Evolutionary conservation across 2,113 vertebrate genomes (phyloP), one percentile per base, ranked within the genome.

Genomic region (Plecotus auritus): DNA sequence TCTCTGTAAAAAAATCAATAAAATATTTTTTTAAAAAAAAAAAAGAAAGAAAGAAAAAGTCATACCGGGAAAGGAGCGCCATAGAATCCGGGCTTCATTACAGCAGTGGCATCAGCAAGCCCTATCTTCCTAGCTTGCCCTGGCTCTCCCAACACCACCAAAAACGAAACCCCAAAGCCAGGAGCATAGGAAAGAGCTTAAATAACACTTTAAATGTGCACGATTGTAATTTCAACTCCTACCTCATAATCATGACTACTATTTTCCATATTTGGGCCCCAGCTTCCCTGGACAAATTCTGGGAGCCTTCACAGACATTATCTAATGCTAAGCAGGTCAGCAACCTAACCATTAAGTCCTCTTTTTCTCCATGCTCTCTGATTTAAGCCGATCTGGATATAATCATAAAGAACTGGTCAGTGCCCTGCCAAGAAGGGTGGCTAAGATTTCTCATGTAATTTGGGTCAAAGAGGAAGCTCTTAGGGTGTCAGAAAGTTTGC

Each of bases 241-340:
- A 84, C 95, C 93, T 96, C 95, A 69, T 91, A 85, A 94, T 91
- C 94, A 81, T 91, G 93, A 94, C 72, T 96, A 54, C 78, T 95
- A 88, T 70, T 95, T 91, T 78, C 95, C 89, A 82, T 91, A 93
- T 95, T 96, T 94, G 94, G 94, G 81, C 74, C 84, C 84, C 64
- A 8, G 93, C 28, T 93, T 91, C 85, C 95, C 85, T 84, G 86
- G 89, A 89, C 22, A 3, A 11, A 35, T 59, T 88, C 91, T 17
- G 13, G 26, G 51, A 95, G 47, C 40, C 77, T 86, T 87, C 70
- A 85, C 91, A 97, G 97, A 97, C 95, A 88, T 97, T 90, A 97
- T 90, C 95, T 97, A 97, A 97, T 93, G 87, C 76, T 69, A 54
- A 72, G 67, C 91, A 95, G 86, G 93, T 86, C 96, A 95, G 84